phyloP scores from a whole-genome alignment of 1,140 invertebrate species.

The Drosophila tani region DNA sequence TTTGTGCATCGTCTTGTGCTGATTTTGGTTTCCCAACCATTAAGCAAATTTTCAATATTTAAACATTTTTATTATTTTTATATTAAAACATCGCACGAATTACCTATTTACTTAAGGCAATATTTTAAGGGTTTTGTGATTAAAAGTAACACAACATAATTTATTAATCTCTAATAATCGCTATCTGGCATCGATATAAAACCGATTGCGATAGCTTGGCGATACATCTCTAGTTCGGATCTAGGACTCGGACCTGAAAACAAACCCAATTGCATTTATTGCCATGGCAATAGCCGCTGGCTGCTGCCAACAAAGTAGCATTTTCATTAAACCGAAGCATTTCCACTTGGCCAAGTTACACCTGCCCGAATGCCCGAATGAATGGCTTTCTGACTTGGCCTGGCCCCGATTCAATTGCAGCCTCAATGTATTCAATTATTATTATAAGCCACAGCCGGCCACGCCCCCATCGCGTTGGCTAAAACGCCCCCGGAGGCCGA shows the following conservation, averaged over 20 bases:
- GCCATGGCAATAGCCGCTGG: conserved; percentile 36
- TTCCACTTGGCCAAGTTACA: conserved; percentile 65
- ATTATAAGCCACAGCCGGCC: conserved; percentile 68
- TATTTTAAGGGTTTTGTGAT: not conserved
- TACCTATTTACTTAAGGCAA: not conserved
- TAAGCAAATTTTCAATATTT: too few relatives aligned
- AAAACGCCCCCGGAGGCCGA: conserved; percentile 11
- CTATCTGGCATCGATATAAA: not conserved
- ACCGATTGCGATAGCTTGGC: not conserved
- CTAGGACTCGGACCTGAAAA: conserved; percentile 1
- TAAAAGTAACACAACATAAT: too few relatives aligned
- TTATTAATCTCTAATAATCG: not conserved
- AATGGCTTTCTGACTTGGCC: conserved; percentile 2
- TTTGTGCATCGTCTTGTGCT: not conserved
- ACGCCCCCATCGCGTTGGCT: conserved; percentile 25
- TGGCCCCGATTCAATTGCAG: conserved; percentile 40
- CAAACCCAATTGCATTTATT: conserved; percentile 50
- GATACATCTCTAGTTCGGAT: not conserved
- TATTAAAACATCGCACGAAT: not conserved
- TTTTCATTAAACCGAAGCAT: conserved; percentile 51
- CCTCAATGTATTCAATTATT: conserved; percentile 78
- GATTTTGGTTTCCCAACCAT: not conserved
- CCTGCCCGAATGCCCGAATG: conserved; percentile 49
- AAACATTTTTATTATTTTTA: not conserved
- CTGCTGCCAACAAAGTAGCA: conserved; percentile 39